phyloP scores from a whole-genome alignment of 2,888 invertebrate species.

The Mimas tiliae region DNA sequence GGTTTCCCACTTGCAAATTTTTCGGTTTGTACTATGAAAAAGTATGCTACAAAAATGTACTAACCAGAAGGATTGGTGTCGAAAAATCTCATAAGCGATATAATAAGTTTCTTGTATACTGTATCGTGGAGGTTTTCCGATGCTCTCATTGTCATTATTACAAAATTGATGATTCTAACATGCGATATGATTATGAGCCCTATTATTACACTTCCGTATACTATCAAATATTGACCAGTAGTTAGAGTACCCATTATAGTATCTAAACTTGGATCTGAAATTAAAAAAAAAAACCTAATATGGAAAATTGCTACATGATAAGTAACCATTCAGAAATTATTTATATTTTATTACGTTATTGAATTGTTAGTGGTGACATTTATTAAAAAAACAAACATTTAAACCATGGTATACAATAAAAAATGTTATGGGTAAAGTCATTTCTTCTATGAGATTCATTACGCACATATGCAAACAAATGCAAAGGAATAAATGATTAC shows the following conservation, averaged over 20 bases:
- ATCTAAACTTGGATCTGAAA: conserved; percentile 62
- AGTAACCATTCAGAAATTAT: neutral
- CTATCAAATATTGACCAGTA: conserved; percentile 63
- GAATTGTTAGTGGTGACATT: too few species aligned
- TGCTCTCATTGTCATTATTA: conserved; percentile 86
- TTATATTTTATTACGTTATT: too few species aligned
- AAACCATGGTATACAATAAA: neutral
- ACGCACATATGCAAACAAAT: neutral
- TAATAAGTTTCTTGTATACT: conserved; percentile 89
- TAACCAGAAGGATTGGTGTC: conserved; percentile 91
- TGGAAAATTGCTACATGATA: neutral
- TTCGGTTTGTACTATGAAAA: too few species aligned
- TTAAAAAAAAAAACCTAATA: neutral
- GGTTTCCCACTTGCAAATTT: too few species aligned
- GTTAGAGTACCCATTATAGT: conserved; percentile 63
- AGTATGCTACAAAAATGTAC: conserved; percentile 35
- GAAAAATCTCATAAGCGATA: conserved; percentile 90
- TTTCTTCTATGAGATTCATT: neutral
- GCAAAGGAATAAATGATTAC: neutral
- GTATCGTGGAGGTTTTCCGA: conserved; percentile 88
- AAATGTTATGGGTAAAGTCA: neutral
- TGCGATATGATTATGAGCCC: conserved; percentile 76
- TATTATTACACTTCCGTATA: conserved; percentile 64
- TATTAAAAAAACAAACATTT: neutral
- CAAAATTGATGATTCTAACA: conserved; percentile 85